phyloP scores from a whole-genome alignment of 37 sponge, comb jelly and placozoan species.

The Eunapius fragilis region DNA sequence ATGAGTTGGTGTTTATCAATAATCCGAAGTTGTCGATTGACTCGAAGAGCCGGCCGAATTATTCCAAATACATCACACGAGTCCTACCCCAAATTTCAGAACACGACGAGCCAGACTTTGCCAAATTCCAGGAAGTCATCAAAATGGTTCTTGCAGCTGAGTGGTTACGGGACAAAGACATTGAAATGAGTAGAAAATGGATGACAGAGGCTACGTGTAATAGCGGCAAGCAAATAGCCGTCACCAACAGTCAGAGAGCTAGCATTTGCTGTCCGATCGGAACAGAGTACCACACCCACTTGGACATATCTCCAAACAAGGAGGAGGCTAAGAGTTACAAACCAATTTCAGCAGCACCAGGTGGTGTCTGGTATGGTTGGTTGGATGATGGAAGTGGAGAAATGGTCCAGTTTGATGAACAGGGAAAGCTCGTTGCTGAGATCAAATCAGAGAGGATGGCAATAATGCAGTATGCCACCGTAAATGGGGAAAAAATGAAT shows the following conservation, averaged over 20 bases:
- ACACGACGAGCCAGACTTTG: slow-evolving; percentile 58
- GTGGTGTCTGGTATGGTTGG: not conserved
- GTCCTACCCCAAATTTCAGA: slow-evolving; percentile 32
- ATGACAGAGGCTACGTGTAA: not conserved
- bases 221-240: not conserved
- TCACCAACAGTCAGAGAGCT: not conserved
- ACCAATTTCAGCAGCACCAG: not conserved
- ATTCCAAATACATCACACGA: slow-evolving; percentile 47
- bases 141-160: slow-evolving; percentile 46
- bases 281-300: not conserved
- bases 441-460: not conserved
- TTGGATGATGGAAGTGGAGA: not conserved
- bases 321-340: not conserved
- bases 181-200: slow-evolving; percentile 47
- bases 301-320: no score
- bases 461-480: not conserved
- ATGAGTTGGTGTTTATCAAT: slow-evolving; percentile 19
- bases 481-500: not conserved
- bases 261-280: not conserved
- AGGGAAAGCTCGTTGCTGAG: not conserved
- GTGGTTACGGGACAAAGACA: slow-evolving; percentile 43
- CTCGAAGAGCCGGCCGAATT: not conserved
- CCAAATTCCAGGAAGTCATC: slow-evolving; percentile 48
- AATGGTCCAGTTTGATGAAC: not conserved
- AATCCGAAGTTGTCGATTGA: slow-evolving; percentile 49